Evolutionary conservation across 2,113 vertebrate species (phyloP).

Genomic region (Euleptes europaea): DNA sequence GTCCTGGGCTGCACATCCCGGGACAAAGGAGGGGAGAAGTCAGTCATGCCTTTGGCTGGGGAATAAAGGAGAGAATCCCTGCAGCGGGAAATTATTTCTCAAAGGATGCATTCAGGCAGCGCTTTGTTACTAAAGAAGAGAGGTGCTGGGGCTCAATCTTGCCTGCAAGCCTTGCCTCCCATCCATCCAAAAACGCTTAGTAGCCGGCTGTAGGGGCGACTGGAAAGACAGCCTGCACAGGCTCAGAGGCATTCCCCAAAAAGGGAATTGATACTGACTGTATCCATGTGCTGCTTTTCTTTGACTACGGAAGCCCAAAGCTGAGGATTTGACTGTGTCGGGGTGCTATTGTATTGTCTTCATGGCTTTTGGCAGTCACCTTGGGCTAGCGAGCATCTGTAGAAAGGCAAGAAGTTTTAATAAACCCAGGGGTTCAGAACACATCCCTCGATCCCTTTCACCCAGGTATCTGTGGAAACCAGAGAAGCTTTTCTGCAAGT

Average conservation of each 20-base stretch:
- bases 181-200: background rate
- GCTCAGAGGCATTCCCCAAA: background rate
- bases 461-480: background rate
- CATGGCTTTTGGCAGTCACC: background rate
- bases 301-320: background rate
- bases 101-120: background rate
- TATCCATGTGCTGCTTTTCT: background rate
- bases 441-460: background rate
- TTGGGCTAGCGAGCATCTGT: background rate
- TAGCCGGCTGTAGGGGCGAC: background rate
- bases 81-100: too few relatives aligned
- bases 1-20: background rate
- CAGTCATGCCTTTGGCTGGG: background rate
- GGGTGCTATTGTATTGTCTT: background rate
- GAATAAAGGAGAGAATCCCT: background rate
- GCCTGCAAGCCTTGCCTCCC: background rate
- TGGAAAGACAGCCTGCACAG: background rate
- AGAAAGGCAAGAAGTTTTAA: background rate
- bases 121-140: background rate
- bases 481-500: background rate
- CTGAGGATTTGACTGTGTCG: background rate
- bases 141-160: background rate
- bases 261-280: background rate
- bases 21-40: background rate
- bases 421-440: background rate